Evolutionary conservation across 2,888 invertebrate genomes (phyloP).

Genomic region (Erannis defoliaria): DNA sequence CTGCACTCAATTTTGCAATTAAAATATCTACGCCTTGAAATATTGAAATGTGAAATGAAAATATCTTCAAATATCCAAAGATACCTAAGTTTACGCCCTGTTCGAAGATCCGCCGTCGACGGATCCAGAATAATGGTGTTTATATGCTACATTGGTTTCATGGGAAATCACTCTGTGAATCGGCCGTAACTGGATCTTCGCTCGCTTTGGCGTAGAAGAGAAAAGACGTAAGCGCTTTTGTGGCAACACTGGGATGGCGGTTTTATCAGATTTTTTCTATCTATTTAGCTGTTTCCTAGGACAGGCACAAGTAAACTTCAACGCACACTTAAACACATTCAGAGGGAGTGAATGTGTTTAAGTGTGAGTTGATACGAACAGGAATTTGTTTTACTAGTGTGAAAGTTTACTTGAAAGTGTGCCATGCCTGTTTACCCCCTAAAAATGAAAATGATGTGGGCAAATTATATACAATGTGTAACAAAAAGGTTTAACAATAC

Average conservation of each 20-base stretch:
- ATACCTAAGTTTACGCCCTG: constrained; percentile 29
- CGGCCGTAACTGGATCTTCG: constrained; percentile 74
- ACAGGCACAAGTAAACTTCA: no score
- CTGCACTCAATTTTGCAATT: neutral
- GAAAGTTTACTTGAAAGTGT: no score
- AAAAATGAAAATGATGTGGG: no score
- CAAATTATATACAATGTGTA: no score
- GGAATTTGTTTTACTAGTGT: no score
- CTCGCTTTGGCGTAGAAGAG: constrained; percentile 36
- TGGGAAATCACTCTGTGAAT: constrained; percentile 84
- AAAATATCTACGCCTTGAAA: neutral
- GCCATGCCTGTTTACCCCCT: no score
- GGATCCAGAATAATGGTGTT: constrained; percentile 85
- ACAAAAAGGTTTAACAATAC: no score
- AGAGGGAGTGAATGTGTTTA: no score
- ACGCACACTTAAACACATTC: no score
- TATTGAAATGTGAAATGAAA: neutral
- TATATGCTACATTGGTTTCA: constrained; percentile 86
- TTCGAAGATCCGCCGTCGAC: constrained; percentile 60
- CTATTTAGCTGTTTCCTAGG: neutral
- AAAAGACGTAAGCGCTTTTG: constrained; percentile 45
- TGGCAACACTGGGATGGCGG: neutral
- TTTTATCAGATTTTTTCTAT: neutral
- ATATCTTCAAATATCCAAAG: constrained; percentile 1
- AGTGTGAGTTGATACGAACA: no score